These are phyloP conservation scores for Eunapius fragilis DNA, from an alignment of 37 sponge, comb jelly and placozoan species.

Conservation along the genomic window DNA sequence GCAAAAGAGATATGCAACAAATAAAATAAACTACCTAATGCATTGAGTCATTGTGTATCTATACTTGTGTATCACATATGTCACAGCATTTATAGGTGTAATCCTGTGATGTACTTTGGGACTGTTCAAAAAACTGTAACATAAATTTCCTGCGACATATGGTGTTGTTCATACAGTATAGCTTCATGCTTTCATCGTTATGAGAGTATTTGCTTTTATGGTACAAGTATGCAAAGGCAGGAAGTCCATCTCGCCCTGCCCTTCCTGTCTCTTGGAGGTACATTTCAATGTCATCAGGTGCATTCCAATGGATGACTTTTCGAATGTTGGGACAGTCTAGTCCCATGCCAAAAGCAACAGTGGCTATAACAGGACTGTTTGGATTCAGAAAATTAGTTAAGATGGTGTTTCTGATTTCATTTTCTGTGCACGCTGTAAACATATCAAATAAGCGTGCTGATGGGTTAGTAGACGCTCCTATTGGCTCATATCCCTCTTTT, in stretches of 20 bases:
- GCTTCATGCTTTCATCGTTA: not conserved
- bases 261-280: conserved; percentile 18
- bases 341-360: conserved; percentile 15
- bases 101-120: not conserved
- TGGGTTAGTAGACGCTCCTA: conserved; percentile 20
- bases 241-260: conserved; percentile 5
- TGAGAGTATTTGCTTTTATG: not conserved
- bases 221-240: not conserved
- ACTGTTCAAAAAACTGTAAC: not conserved
- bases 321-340: conserved; percentile 7
- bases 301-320: conserved; percentile 1
- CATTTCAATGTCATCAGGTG: not conserved
- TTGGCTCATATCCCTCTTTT: conserved; percentile 6
- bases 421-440: conserved; percentile 32
- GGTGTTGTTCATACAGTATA: not conserved
- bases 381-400: not conserved
- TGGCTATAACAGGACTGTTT: not conserved
- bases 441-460: conserved; percentile 25
- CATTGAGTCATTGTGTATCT: not conserved
- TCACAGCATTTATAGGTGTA: conserved; percentile 6
- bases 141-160: not conserved
- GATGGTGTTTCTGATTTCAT: not conserved
- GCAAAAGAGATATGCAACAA: no score
- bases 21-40: no score
- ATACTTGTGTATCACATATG: conserved; percentile 2